A percentile compares a stretch with the other conserved stretches of the same genome.
phyloP scores from a whole-genome alignment of 2,888 invertebrate species.

The Epinotia nisella region DNA sequence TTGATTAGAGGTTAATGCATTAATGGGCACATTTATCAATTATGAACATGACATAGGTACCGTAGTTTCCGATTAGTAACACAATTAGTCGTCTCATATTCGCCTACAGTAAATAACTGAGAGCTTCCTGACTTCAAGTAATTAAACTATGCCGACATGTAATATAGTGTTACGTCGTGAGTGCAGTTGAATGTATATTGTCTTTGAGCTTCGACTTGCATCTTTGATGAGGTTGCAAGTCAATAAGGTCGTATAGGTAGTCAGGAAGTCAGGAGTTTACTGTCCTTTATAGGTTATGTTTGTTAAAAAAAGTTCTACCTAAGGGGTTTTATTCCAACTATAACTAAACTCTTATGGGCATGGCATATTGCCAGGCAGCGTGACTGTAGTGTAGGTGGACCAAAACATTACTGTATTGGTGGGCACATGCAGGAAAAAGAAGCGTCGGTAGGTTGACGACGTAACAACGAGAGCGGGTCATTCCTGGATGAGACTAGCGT shows the following conservation, averaged over 20 bases:
- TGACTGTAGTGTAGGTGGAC: no score
- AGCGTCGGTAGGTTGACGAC: no score
- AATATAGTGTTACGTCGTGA: neutral
- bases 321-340: no score
- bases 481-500: no score
- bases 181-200: neutral
- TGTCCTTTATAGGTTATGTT: no score
- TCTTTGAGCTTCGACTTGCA: neutral
- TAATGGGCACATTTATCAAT: neutral
- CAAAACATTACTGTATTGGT: no score
- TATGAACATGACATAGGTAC: neutral
- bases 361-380: no score
- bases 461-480: no score
- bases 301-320: no score
- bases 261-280: no score
- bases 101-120: neutral
- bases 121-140: neutral
- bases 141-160: neutral
- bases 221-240: neutral
- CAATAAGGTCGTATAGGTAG: neutral
- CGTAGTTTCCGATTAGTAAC: neutral
- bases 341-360: no score
- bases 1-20: neutral
- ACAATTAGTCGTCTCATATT: neutral
- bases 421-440: no score